Evolutionary conservation across 1,140 invertebrate genomes (phyloP).

Genomic region (Campodea augens): DNA sequence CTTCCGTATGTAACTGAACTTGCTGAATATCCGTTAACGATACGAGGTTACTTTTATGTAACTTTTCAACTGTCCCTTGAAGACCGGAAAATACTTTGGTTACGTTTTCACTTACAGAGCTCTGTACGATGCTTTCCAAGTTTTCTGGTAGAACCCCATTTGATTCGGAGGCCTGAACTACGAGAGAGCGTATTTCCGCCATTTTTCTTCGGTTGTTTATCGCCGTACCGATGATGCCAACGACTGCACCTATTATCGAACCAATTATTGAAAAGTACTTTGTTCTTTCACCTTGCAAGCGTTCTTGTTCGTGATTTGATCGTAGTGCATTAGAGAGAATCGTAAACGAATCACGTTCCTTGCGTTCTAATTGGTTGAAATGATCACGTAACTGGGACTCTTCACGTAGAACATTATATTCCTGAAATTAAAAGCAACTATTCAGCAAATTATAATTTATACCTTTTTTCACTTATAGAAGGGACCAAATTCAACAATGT

Average conservation of each 20-base stretch:
- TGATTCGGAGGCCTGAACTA: constrained; percentile 21
- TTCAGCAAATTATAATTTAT: background rate
- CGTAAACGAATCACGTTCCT: constrained; percentile 44
- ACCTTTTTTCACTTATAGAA: no score
- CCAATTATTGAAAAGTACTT: constrained; percentile 60
- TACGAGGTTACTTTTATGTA: no score
- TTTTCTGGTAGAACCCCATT: no score
- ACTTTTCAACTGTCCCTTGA: no score
- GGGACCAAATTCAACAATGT: no score
- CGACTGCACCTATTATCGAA: constrained; percentile 41
- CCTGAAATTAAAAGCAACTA: constrained; percentile 10
- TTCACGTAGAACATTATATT: constrained; percentile 15
- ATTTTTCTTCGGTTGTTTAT: constrained; percentile 43
- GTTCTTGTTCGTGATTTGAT: constrained; percentile 49
- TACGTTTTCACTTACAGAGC: no score
- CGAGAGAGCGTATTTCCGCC: constrained; percentile 38
- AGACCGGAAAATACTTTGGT: no score
- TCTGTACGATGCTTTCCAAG: no score
- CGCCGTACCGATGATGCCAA: constrained; percentile 43
- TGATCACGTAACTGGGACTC: constrained; percentile 8
- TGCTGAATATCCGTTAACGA: no score
- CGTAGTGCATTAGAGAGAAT: constrained; percentile 42
- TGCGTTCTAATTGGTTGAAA: constrained; percentile 23
- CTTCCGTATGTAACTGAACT: no score
- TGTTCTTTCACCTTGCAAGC: constrained; percentile 47